Percentiles rank a stretch among this genome's conserved stretches.
These are phyloP conservation scores for Callipepla californica DNA, from an alignment of 2,113 vertebrate species.

Conservation along the genomic window DNA sequence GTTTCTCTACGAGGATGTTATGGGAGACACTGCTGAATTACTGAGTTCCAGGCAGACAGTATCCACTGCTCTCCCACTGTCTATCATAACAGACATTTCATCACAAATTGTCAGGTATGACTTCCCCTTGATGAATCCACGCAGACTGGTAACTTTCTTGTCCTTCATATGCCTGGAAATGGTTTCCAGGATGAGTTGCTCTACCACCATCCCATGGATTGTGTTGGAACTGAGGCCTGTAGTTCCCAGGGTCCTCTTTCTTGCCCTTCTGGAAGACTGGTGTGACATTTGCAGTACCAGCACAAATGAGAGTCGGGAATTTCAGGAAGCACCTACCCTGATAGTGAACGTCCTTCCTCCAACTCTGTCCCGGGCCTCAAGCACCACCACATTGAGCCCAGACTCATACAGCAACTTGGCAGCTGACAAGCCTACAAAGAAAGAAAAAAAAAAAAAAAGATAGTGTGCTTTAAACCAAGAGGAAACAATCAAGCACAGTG, in stretches of 20 bases:
- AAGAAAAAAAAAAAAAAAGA: background rate
- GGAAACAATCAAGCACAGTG: background rate
- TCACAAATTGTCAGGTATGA: background rate
- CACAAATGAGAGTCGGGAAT: background rate
- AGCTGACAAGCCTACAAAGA: conserved; percentile 79
- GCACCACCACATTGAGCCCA: conserved; percentile 79
- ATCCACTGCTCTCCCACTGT: background rate
- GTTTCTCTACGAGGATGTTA: background rate
- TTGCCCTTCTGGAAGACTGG: background rate
- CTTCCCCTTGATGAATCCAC: background rate
- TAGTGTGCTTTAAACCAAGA: background rate
- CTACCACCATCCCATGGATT: background rate
- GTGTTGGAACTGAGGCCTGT: background rate
- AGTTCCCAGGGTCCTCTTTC: background rate
- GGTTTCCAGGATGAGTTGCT: background rate
- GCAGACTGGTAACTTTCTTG: background rate
- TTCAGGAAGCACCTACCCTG: conserved; percentile 71
- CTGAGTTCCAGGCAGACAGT: background rate
- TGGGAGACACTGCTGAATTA: background rate
- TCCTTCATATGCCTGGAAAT: background rate
- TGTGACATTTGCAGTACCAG: background rate
- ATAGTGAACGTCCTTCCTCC: conserved; percentile 86
- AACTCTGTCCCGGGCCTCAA: conserved; percentile 85
- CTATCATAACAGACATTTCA: background rate
- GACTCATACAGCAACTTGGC: conserved; percentile 82